These are phyloP conservation scores for Haemorhous mexicanus DNA, from an alignment of 2,113 vertebrate species.

Conservation along the genomic window DNA sequence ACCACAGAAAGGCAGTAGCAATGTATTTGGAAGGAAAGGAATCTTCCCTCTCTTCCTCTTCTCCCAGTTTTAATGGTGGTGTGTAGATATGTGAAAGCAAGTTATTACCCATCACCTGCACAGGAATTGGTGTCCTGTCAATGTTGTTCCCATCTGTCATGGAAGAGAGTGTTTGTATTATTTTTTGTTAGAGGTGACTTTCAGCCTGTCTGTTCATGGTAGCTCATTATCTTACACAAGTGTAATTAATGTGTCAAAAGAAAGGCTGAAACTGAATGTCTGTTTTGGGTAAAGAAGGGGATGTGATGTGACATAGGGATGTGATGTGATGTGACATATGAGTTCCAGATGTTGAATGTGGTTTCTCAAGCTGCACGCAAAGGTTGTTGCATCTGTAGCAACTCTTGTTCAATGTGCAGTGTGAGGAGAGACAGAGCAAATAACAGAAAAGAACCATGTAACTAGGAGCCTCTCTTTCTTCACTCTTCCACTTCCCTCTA, in stretches of 20 bases:
- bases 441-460: background rate
- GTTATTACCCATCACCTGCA: background rate
- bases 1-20: background rate
- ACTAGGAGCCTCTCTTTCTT: background rate
- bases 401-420: background rate
- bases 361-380: slow-evolving; percentile 8
- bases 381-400: background rate
- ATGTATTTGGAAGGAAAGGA: background rate
- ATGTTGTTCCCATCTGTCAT: background rate
- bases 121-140: background rate
- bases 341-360: slow-evolving; percentile 22
- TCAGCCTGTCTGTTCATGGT: background rate
- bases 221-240: background rate
- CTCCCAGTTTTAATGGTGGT: background rate
- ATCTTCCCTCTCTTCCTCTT: background rate
- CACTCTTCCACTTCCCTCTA: background rate
- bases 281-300: background rate
- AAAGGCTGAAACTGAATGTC: background rate
- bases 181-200: background rate
- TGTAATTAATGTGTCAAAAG: background rate
- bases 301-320: background rate
- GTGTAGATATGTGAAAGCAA: background rate
- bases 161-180: background rate
- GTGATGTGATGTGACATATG: background rate
- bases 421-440: background rate